phyloP scores from a whole-genome alignment of 2,113 vertebrate species.

The Ctenodactylus gundi region DNA sequence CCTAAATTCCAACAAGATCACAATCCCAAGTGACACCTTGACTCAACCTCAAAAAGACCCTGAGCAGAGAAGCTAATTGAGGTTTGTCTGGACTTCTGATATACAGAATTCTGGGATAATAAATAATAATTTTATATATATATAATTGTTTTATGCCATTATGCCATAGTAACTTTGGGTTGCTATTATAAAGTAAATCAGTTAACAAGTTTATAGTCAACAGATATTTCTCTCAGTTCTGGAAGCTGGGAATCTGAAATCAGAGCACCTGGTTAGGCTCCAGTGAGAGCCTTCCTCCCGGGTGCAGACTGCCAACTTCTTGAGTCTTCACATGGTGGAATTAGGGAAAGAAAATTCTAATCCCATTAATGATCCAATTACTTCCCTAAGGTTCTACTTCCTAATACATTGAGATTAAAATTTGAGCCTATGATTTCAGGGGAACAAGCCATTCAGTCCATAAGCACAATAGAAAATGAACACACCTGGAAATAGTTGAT shows the following conservation, averaged over 20 bases:
- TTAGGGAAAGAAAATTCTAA: background rate
- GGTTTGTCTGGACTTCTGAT: background rate
- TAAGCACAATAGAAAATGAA: constrained; percentile 6
- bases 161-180: background rate
- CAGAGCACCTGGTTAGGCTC: background rate
- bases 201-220: background rate
- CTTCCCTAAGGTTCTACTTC: background rate
- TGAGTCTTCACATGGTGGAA: background rate
- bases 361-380: background rate
- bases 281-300: background rate
- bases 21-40: background rate
- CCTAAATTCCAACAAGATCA: background rate
- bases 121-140: too few relatives aligned
- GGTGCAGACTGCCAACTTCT: background rate
- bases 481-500: background rate
- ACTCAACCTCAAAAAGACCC: background rate
- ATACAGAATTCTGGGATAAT: background rate
- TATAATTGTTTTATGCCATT: background rate
- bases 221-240: background rate
- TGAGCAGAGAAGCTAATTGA: background rate
- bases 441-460: background rate
- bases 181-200: background rate
- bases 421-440: background rate
- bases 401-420: background rate
- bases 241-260: background rate